Base-by-base conservation (phyloP, 1,140 invertebrate species). In the Zaprionus ornatus region DNA sequence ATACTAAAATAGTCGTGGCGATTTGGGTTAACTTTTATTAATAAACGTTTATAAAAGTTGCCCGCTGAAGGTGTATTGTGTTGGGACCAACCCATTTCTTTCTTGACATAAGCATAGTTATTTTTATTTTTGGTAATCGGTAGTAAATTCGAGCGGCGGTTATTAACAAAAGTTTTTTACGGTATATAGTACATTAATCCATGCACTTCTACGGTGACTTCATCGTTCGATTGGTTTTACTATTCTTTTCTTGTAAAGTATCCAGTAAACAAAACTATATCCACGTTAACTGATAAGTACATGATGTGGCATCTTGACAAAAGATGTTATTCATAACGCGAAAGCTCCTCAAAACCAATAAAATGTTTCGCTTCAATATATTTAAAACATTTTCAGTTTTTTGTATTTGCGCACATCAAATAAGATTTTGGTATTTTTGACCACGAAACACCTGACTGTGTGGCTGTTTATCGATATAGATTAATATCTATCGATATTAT, bases 381-480 rank as follows among this genome's bases (percentile, higher is more conserved):
- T 50, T 21, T 21, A 50, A 50, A 50, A 21, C 12, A 13, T 21
- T 19, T 21, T 19, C 19, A 21, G 45, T 23, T 23, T 5, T 23
- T 50, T 55, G 52, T 29, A 59, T 68, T 59, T n/a, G 37, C 15
- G 37, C n/a, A n/a, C n/a, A n/a, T n/a, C 29, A 40, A 40, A 54
- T 62, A 32, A 25, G 6, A 9, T 15, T 55, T 67, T 25, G 50
- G 71, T 74, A 74, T 68, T 56, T 56, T 55, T 60, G 10, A 17
- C 9, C 29, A 42, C 15, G 40, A 10, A 45, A 12, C 25, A 57
- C 57, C 40, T 35, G 40, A 13, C n/a, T 19, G 15, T 29, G 15
- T 29, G 7, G 29, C 25, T 7, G 6, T 10, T 57, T 63, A 74
- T 45, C 65, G 65, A 74, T 62, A 55, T 57, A 52, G 23, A 15